Base-by-base conservation (phyloP, 2,888 invertebrate genomes). In the Lycocerus yunnanus region DNA sequence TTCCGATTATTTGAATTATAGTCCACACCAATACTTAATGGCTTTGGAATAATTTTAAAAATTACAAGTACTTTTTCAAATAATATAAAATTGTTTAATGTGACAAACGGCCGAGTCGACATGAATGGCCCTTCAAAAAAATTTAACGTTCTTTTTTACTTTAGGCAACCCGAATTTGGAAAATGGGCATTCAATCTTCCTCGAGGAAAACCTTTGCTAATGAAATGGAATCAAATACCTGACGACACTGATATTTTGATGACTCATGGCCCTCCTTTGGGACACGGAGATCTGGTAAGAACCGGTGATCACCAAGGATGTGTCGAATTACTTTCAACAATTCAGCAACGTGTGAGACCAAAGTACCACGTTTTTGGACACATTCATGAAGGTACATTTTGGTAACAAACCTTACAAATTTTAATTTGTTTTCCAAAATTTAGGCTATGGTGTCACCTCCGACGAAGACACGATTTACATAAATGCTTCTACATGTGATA, bases 301-400 rank as follows among this genome's bases (percentile, higher is more conserved):
- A 91, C 91, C 66, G 94, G 93, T 3, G 90, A 92, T 0, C 88
- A 94, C 75, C 94, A 94, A 13, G 96, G 96, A 13, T 96, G 95
- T 86, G 94, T 94, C 0, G 96, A 96, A 84, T 87, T 96, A 14
- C 87, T 96, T 60, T 88, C 90, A 58, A 93, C 93, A 0, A 92
- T 96, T 2, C 95, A 95, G 83, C 89, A 91, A 78, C 87, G 95
- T 24, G 92, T 96, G 0, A 91, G 92, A 84, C 95, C 95, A 14
- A 94, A 93, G 84, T 95, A 94, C 85, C 96, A 96, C 84, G 90
- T 96, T 5, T 96, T 94, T 87, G 96, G 96, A 0, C 96, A 96
- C 85, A 93, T 96, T 73, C 96, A 96, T 87, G 95, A 96, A 90
- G 94, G 93, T 43, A 43, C 8, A 8, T n/a, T 27, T 67, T 58